Base-by-base conservation (phyloP, 2,113 vertebrate genomes). In the Epinephelus cyanopodus region DNA sequence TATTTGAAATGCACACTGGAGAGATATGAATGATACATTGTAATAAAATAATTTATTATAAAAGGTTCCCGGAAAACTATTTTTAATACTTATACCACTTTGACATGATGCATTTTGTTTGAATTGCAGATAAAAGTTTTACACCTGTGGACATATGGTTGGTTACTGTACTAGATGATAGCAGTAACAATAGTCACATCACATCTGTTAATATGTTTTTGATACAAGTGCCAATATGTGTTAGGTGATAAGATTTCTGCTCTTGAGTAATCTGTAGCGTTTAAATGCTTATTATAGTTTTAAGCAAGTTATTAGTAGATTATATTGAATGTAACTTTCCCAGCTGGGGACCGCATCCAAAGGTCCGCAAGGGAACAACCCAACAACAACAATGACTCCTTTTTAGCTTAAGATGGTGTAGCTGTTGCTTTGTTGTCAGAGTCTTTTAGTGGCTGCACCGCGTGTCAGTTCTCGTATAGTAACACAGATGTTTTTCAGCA, bases 361-460 rank as follows among this genome's bases (percentile, higher is more conserved):
- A 78, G 69, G 67, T 83, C 73, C 81, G 58, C 39, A 37, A 77
- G 57, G 54, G 69, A 86, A 48, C 33, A 76, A 67, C 76, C 72
- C 33, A 19, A 65, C 82, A 58, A 70, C 75, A 78, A 71, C 53
- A 70, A 54, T 67, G 61, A 68, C 74, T 68, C 39, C 33, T 82
- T 79, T 78, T 79, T 57, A 70, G 68, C 80, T 74, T 63, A 63
- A 74, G 52, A 83, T 47, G 54, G 37, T 63, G 37, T 23, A 29
- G 82, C 79, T 78, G 66, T 1, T 64, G 50, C 72, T 86, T 89
- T 92, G 86, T 88, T 85, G 84, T 87, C 74, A 39, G 64, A 60
- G 57, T 72, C 67, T 74, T 74, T 71, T 69, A 79, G 73, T 72
- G 64, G 64, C 71, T 37, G 74, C 63, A 68, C 74, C 9, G 78